Conservation (phyloP, 1,140 invertebrate genomes). For the Nixonia krombeini region DNA sequence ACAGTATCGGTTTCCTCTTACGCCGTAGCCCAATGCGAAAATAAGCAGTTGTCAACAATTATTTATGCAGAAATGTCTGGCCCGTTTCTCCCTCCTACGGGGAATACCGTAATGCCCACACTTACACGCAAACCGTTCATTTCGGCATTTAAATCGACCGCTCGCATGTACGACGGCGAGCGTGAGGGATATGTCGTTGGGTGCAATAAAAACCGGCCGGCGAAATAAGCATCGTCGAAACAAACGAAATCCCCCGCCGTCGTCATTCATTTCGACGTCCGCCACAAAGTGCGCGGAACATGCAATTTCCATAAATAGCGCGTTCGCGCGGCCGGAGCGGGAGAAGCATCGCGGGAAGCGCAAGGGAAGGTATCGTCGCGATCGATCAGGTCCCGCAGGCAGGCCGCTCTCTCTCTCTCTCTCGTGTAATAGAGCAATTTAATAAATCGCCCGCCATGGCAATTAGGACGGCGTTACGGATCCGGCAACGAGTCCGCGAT, state of each 20-base stretch:
- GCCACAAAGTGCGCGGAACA: no score
- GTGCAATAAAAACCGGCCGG: not conserved
- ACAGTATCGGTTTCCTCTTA: not conserved
- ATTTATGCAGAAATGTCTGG: conserved; percentile 17
- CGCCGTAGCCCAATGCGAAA: not conserved
- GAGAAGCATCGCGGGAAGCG: conserved; percentile 25
- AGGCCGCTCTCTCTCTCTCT: conserved; percentile 5
- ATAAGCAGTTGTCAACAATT: conserved; percentile 40
- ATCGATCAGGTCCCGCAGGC: conserved; percentile 31
- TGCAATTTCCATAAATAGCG: conserved; percentile 60
- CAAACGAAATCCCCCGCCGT: no score
- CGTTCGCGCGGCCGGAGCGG: conserved; percentile 32
- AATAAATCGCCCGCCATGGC: conserved; percentile 54
- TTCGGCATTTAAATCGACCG: conserved; percentile 11
- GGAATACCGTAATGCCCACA: conserved; percentile 23
- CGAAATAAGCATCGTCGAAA: no score
- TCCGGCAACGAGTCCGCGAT: conserved; percentile 50
- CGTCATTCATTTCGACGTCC: no score
- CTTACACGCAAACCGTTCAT: conserved; percentile 36
- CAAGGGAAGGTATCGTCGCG: conserved; percentile 32
- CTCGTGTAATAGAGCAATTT: conserved; percentile 60
- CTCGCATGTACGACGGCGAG: conserved; percentile 22
- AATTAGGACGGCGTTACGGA: conserved; percentile 55
- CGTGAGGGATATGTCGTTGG: conserved; percentile 34
- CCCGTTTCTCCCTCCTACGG: conserved; percentile 5